A percentile compares a stretch with the other conserved stretches of the same genome.
Conservation (phyloP, 1,140 invertebrate genomes). For the Catajapyx aquilonaris region DNA sequence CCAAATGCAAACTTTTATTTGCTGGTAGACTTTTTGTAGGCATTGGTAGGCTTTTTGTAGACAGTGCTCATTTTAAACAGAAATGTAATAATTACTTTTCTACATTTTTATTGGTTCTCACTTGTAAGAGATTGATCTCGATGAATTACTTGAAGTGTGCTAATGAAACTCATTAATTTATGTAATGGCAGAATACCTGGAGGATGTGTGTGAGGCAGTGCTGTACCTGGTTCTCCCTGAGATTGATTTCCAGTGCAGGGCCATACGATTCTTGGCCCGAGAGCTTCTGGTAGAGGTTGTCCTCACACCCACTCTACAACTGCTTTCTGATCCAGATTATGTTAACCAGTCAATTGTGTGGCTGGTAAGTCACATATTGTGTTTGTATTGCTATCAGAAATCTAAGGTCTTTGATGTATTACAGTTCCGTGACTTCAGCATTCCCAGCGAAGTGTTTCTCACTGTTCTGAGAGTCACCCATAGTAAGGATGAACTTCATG, state of each 20-base stretch:
- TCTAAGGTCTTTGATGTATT: conserved; percentile 3
- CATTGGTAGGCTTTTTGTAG: no score
- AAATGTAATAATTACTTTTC: no score
- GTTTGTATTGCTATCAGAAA: conserved; percentile 4
- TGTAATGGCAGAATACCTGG: conserved; percentile 43
- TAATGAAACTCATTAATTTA: not conserved
- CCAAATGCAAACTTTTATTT: no score
- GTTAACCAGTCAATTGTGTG: conserved; percentile 80
- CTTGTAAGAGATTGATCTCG: no score
- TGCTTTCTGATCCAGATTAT: conserved; percentile 82
- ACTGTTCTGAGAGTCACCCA: conserved; percentile 54
- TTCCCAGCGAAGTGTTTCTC: conserved; percentile 64
- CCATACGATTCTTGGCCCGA: conserved; percentile 50
- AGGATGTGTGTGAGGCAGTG: conserved; percentile 61
- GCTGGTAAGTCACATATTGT: conserved; percentile 40
- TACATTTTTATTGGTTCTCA: no score
- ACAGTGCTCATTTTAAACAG: no score
- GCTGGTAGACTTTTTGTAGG: no score
- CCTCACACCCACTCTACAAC: conserved; percentile 52
- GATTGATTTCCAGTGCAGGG: conserved; percentile 65
- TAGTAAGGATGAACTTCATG: conserved; percentile 54
- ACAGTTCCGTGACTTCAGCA: conserved; percentile 49
- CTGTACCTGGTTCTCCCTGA: conserved; percentile 64
- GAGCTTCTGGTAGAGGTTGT: conserved; percentile 63
- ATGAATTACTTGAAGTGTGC: no score